Conservation (phyloP, 2,113 vertebrate genomes). For the Lepus europaeus region DNA sequence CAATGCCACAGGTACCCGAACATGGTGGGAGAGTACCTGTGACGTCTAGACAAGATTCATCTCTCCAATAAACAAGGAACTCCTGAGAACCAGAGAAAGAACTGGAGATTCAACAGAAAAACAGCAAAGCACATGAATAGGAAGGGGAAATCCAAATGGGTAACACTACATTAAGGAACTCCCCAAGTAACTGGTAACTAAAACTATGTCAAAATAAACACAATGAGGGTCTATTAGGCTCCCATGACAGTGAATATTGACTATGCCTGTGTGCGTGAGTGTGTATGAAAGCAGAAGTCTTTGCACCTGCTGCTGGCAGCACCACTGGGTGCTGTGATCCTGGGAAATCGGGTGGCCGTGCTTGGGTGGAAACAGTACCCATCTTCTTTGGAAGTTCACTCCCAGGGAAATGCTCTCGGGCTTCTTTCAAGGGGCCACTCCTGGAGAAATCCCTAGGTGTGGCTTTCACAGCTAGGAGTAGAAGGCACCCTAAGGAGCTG, state of each 20-base stretch:
- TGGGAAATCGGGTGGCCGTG: not conserved
- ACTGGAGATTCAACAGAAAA: not conserved
- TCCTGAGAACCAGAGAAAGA: not conserved
- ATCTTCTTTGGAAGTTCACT: not conserved
- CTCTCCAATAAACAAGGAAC: not conserved
- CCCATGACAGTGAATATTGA: not conserved
- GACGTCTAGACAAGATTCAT: not conserved
- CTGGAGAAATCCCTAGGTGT: not conserved
- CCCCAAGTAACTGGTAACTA: not conserved
- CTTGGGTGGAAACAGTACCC: not conserved
- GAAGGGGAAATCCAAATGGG: not conserved
- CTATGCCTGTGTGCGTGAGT: not conserved
- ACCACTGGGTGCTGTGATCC: not conserved
- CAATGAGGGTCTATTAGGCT: not conserved
- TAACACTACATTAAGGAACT: not conserved
- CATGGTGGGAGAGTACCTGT: not conserved
- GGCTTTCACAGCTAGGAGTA: not conserved
- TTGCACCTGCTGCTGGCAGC: not conserved
- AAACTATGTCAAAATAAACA: constrained; percentile 12
- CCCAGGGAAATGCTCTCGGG: not conserved
- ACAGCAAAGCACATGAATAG: not conserved
- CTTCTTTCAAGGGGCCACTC: not conserved
- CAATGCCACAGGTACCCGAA: not conserved
- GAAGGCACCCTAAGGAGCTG: not conserved
- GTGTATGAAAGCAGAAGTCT: not conserved